A percentile compares a stretch with the other conserved stretches of the same genome.
phyloP scores from a whole-genome alignment of 2,888 invertebrate genomes.

The Keiferia lycopersicella region DNA sequence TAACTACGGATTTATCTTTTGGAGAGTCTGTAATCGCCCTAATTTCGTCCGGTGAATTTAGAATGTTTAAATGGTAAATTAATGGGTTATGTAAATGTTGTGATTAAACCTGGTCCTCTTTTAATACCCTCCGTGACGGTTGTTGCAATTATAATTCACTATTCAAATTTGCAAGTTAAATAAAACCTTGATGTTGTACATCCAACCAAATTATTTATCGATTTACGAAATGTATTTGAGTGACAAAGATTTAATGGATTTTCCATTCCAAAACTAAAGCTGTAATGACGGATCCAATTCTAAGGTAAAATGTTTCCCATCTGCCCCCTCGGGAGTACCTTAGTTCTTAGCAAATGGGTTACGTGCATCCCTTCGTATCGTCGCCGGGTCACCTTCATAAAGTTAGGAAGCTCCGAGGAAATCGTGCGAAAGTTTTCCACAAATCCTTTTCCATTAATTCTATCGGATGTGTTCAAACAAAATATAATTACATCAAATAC shows the following conservation, averaged over 20 bases:
- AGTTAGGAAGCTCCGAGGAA: slow-evolving; percentile 39
- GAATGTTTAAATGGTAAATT: slow-evolving; percentile 54
- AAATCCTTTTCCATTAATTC: slow-evolving; percentile 48
- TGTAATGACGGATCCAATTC: slow-evolving; percentile 19
- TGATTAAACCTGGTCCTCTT: slow-evolving; percentile 39
- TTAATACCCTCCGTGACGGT: slow-evolving; percentile 34
- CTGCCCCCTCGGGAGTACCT: slow-evolving; percentile 18
- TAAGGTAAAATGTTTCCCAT: slow-evolving; percentile 21
- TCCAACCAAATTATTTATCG: neutral
- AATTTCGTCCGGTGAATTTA: slow-evolving; percentile 59
- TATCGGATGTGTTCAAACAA: slow-evolving; percentile 55
- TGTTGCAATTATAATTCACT: slow-evolving; percentile 17
- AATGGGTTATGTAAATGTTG: slow-evolving; percentile 52
- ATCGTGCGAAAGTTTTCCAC: slow-evolving; percentile 36
- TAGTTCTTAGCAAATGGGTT: slow-evolving; percentile 26
- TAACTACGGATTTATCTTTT: slow-evolving; percentile 73
- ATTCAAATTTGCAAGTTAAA: neutral
- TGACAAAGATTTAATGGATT: neutral
- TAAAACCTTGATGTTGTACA: neutral
- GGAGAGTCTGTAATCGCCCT: slow-evolving; percentile 63
- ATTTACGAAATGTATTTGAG: neutral
- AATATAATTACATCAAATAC: slow-evolving; percentile 69
- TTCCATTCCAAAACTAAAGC: neutral
- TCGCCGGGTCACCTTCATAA: slow-evolving; percentile 43
- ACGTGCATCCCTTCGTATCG: slow-evolving; percentile 20